phyloP scores from a whole-genome alignment of 2,888 invertebrate genomes.

The Stenodema calcarata region DNA sequence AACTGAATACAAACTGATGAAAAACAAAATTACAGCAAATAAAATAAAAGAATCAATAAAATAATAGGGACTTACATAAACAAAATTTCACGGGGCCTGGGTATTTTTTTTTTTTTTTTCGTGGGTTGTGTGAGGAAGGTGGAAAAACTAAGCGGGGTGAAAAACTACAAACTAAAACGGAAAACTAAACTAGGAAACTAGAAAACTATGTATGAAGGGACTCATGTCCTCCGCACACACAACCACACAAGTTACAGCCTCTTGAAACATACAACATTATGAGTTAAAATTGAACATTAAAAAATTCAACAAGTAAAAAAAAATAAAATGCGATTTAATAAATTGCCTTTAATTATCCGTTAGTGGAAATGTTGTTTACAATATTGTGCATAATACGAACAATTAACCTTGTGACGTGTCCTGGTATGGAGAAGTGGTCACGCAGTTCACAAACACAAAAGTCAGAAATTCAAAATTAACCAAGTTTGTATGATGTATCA shows the following conservation, averaged over 20 bases:
- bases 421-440: neutral
- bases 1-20: neutral
- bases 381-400: neutral
- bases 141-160: constrained; percentile 44
- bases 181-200: constrained; percentile 43
- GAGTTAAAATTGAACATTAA: constrained; percentile 33
- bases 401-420: neutral
- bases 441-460: constrained; percentile 2
- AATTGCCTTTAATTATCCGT: neutral
- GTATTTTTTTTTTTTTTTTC: neutral
- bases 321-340: neutral
- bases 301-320: neutral
- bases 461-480: neutral
- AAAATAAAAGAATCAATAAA: constrained; percentile 15
- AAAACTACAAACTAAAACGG: constrained; percentile 24
- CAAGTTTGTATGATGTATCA: constrained; percentile 25
- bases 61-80: constrained; percentile 39
- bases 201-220: constrained; percentile 38
- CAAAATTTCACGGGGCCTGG: constrained; percentile 6
- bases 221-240: constrained; percentile 44
- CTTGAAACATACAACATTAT: constrained; percentile 43
- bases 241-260: constrained; percentile 49
- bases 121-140: constrained; percentile 47
- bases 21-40: neutral
- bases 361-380: neutral